Percentiles rank a stretch among this genome's conserved stretches.
These are phyloP conservation scores for Oostethus manadensis DNA, from an alignment of 2,113 vertebrate species.

Conservation along the genomic window DNA sequence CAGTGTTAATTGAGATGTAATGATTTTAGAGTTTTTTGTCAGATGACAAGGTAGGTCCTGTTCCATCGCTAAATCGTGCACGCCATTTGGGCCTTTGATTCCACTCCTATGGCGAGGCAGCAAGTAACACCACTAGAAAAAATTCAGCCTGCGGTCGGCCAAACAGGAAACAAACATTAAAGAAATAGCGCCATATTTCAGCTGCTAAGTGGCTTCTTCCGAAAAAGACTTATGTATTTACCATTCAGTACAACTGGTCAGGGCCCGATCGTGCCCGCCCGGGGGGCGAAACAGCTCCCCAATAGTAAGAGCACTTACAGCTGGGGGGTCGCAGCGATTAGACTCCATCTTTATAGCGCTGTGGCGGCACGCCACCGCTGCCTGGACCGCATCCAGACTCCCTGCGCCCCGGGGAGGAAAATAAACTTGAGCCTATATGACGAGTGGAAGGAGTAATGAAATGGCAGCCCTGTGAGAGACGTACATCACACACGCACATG, in stretches of 20 bases:
- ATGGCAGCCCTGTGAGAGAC: constrained; percentile 37
- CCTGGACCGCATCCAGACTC: constrained; percentile 36
- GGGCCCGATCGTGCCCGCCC: constrained; percentile 35
- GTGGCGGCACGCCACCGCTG: not conserved
- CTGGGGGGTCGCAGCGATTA: constrained; percentile 11
- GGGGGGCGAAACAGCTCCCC: constrained; percentile 37
- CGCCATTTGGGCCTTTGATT: no score
- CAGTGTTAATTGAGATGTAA: no score
- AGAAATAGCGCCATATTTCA: constrained; percentile 31
- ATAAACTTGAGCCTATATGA: constrained; percentile 52
- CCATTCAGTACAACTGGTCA: constrained; percentile 30
- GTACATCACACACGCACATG: constrained; percentile 35
- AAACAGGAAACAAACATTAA: constrained; percentile 24
- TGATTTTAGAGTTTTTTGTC: no score
- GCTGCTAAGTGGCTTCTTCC: constrained; percentile 31
- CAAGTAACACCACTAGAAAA: constrained; percentile 3
- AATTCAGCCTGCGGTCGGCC: constrained; percentile 6
- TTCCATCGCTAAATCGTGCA: no score
- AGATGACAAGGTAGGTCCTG: no score
- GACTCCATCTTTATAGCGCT: constrained; percentile 47
- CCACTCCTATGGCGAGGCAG: not conserved
- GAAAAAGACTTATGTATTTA: constrained; percentile 48
- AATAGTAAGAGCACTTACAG: constrained; percentile 49
- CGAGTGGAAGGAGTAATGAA: constrained; percentile 31
- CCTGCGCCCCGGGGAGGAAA: constrained; percentile 34